Base-by-base conservation (phyloP, 2,113 vertebrate genomes). In the Perca flavescens region DNA sequence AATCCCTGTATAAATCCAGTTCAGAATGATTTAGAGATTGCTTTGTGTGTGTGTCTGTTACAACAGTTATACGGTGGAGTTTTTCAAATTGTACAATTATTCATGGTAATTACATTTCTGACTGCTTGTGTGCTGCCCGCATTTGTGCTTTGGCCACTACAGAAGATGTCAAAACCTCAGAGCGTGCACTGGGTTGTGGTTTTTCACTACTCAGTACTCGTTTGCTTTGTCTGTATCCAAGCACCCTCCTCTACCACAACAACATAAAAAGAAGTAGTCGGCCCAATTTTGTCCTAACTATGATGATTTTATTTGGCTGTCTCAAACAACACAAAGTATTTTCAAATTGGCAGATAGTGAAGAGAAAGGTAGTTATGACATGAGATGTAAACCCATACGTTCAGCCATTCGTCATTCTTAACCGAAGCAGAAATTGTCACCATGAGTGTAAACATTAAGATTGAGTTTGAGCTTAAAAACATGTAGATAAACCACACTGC, bases 341-440 rank as follows among this genome's bases (percentile, higher is more conserved):
- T 80, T 84, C 70, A 84, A 82, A 83, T 40, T 88, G 76, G 58
- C 53, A 5, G 53, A 83, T 6, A 9, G 63, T 10, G 65, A 57
- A 31, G 34, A 49, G 46, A 86, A 82, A 56, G 40, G 1, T 6
- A 74, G 70, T 66, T 86, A 58, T 91, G 90, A 88, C 82, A 86
- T 72, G 71, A 74, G 76, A 82, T 43, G 84, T 83, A 86, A 88
- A 68, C 65, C 25, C 57, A 87, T 77, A 83, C 87, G 81, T 88
- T 87, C 83, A 75, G 75, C 46, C 61, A 73, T 85, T 86, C 50
- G 69, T 89, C 74, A 85, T 73, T 69, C 62, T 76, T 69, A 90
- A 89, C 86, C 5, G 72, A 86, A 90, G 86, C 90, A 88, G 77
- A 90, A 91, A 89, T 85, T 47, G 52, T 84, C 74, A 56, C 79